Conservation (phyloP, 2,113 vertebrate genomes). For the Aplodontia rufa region DNA sequence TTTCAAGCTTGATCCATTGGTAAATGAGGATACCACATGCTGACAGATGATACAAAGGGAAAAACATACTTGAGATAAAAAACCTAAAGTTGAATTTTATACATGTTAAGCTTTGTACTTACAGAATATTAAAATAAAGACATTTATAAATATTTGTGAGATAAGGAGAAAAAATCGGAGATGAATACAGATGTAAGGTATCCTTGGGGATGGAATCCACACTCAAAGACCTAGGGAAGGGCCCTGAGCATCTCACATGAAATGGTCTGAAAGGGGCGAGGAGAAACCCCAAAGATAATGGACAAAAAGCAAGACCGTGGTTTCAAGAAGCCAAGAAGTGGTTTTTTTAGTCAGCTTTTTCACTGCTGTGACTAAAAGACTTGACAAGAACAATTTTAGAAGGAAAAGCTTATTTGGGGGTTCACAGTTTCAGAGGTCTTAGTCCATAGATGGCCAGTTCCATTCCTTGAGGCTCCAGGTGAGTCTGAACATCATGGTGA, state of each 20-base stretch:
- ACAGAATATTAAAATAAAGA: neutral
- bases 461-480: too few species aligned
- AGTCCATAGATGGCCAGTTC: too few species aligned
- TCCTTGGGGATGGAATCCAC: neutral
- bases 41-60: neutral
- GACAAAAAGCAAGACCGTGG: neutral
- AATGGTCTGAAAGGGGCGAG: neutral
- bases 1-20: neutral
- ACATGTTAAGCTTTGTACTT: neutral
- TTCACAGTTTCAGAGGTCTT: too few species aligned
- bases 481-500: too few species aligned
- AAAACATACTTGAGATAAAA: neutral
- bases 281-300: neutral
- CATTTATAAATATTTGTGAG: neutral
- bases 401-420: too few species aligned
- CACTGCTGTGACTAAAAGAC: too few species aligned
- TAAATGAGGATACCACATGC: neutral
- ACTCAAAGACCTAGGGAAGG: neutral
- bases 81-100: neutral
- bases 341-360: too few species aligned
- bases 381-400: too few species aligned
- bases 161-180: neutral
- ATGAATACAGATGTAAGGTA: neutral
- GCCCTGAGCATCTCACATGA: neutral
- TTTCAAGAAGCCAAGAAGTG: neutral